Evolutionary conservation across 2,797 vertebrate genomes (phyloP).

Genomic region (Semotilus atromaculatus): DNA sequence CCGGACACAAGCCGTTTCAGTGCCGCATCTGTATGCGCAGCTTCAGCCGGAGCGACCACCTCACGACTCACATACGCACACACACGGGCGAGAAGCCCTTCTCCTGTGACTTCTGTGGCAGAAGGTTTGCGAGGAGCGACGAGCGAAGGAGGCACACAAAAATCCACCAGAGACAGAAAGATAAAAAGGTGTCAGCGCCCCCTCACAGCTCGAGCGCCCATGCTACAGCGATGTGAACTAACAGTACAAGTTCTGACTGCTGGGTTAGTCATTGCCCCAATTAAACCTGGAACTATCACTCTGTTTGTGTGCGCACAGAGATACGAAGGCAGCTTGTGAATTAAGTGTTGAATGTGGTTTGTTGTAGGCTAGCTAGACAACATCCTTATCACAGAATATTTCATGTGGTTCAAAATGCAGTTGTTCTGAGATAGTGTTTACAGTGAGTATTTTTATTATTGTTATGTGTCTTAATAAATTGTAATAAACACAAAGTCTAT

Average conservation of each 20-base stretch:
- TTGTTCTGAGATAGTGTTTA: constrained; percentile 14
- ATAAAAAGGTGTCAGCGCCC: constrained; percentile 68
- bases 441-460: constrained; percentile 21
- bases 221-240: background rate
- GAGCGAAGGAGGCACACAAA: constrained; percentile 89
- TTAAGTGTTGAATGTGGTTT: constrained; percentile 30
- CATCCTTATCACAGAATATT: background rate
- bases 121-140: constrained; percentile 88
- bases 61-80: constrained; percentile 91
- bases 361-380: constrained; percentile 2
- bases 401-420: constrained; percentile 1
- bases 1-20: constrained; percentile 92
- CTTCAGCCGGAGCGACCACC: constrained; percentile 92
- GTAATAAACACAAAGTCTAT: constrained; percentile 19
- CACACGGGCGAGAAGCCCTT: constrained; percentile 93
- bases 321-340: constrained; percentile 21
- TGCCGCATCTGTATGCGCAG: constrained; percentile 92
- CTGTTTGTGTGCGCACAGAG: background rate
- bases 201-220: constrained; percentile 48
- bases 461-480: constrained; percentile 38
- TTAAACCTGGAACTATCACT: background rate
- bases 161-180: constrained; percentile 88
- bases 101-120: constrained; percentile 87
- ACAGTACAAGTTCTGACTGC: background rate
- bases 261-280: background rate